Base-by-base conservation (phyloP, 2,113 vertebrate genomes). In the Accipiter cooperii region DNA sequence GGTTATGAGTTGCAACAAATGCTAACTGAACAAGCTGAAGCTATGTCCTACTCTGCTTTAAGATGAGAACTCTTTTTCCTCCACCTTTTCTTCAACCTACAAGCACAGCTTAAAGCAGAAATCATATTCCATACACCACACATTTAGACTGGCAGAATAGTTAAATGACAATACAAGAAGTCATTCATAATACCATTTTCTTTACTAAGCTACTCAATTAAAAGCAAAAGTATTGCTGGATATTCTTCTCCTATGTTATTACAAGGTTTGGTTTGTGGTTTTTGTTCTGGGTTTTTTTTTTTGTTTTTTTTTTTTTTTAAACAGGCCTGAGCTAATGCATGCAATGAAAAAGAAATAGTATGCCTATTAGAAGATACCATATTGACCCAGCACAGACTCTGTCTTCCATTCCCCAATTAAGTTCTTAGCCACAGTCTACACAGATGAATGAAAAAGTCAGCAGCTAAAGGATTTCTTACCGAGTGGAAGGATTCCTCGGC, bases 361-460 rank as follows among this genome's bases (percentile, higher is more conserved):
- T 25, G 63, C 17, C 57, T 46, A 13, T 24, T 17, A 33, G 61
- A 40, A 82, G 54, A 40, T 17, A 46, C 63, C 11, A 6, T 9
- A 82, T 5, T 68, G 82, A 93, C 52, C 34, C 46, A 55, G 55
- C 57, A 76, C 19, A 68, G 64, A 34, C 52, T 3, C 57, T 3
- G 0, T 15, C 54, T 60, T 42, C 47, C 61, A 24, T 57, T 61
- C 70, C 57, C 61, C 74, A 90, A n/a, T 65, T 71, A 83, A 61
- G 54, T 46, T 69, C 92, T 46, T 65, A 31, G 65, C 70, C 28
- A 10, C 58, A 87, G 66, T 13, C 57, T 54, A 21, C 3, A 19
- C 10, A 93, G 64, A 88, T 47, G 34, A 90, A 88, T 8, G 36
- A 70, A 87, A 36, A 71, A 88, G 66, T 66, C 78, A 88, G 96